A percentile compares a stretch with the other conserved stretches of the same genome.
phyloP scores from a whole-genome alignment of 1,140 invertebrate genomes.

The Solenopsis invicta region DNA sequence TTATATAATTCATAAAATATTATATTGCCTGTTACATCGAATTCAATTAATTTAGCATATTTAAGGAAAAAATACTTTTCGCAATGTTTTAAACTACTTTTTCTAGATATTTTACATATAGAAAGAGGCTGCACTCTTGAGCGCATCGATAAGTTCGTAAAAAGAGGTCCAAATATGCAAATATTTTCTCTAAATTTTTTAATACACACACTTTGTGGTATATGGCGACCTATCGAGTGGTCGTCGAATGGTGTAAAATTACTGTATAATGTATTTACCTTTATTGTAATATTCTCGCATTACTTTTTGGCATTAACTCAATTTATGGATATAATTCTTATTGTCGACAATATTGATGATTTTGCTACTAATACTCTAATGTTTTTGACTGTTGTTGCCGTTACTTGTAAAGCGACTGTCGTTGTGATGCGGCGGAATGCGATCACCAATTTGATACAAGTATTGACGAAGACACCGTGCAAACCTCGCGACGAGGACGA shows the following conservation, averaged over 20 bases:
- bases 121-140: neutral
- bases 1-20: neutral
- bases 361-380: slow-evolving; percentile 3
- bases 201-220: slow-evolving; percentile 2
- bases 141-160: neutral
- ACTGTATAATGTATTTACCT: slow-evolving; percentile 15
- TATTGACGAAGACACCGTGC: neutral
- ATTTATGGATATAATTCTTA: slow-evolving; percentile 15
- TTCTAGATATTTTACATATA: neutral
- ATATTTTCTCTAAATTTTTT: slow-evolving; percentile 39
- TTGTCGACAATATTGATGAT: slow-evolving; percentile 13
- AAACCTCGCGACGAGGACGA: slow-evolving; percentile 1
- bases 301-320: neutral
- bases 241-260: slow-evolving; percentile 2
- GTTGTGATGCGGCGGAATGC: neutral
- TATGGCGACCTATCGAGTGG: slow-evolving; percentile 56
- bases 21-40: neutral
- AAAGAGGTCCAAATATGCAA: neutral
- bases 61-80: neutral
- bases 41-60: neutral
- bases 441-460: neutral
- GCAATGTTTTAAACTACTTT: neutral
- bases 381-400: slow-evolving; percentile 14
- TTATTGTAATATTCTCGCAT: neutral
- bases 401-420: slow-evolving; percentile 31